Conservation (phyloP, 1,140 invertebrate genomes). For the Telenomus remus region DNA sequence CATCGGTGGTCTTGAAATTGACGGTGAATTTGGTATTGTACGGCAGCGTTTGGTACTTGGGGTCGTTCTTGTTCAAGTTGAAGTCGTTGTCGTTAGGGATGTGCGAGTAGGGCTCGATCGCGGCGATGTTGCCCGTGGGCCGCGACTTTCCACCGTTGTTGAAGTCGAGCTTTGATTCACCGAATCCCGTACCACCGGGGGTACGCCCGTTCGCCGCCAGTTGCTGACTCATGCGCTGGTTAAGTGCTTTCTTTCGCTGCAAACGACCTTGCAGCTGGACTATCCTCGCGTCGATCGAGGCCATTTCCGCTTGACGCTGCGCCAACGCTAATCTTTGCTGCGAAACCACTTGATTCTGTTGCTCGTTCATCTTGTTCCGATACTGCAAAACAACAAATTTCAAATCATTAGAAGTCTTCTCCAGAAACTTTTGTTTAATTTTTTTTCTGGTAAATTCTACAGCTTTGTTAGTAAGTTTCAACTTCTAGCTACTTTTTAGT, state of each 20-base stretch:
- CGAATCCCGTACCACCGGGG: conserved; percentile 40
- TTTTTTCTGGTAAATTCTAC: too few relatives aligned
- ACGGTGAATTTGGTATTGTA: conserved; percentile 90
- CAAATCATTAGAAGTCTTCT: too few relatives aligned
- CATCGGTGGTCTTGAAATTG: conserved; percentile 73
- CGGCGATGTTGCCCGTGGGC: conserved; percentile 84
- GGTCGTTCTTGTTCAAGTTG: conserved; percentile 88
- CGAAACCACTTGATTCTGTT: conserved; percentile 90
- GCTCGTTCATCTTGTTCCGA: conserved; percentile 95
- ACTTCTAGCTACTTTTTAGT: too few relatives aligned
- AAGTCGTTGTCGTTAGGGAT: conserved; percentile 83
- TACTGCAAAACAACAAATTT: conserved; percentile 80
- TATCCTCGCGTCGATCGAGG: conserved; percentile 93
- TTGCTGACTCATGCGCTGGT: conserved; percentile 89
- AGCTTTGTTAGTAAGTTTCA: too few relatives aligned
- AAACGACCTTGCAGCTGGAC: conserved; percentile 93
- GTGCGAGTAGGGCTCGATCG: conserved; percentile 92
- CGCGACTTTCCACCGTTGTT: conserved; percentile 72
- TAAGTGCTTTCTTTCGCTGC: conserved; percentile 89
- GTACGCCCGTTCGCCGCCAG: conserved; percentile 69
- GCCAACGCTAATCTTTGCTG: conserved; percentile 90
- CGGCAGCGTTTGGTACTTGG: conserved; percentile 94
- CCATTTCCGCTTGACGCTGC: conserved; percentile 91
- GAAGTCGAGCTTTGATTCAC: conserved; percentile 67
- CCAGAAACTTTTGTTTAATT: too few relatives aligned